Percentiles rank a stretch among this genome's conserved stretches.
phyloP scores from a whole-genome alignment of 2,888 invertebrate genomes.

The Odontothrips loti region DNA sequence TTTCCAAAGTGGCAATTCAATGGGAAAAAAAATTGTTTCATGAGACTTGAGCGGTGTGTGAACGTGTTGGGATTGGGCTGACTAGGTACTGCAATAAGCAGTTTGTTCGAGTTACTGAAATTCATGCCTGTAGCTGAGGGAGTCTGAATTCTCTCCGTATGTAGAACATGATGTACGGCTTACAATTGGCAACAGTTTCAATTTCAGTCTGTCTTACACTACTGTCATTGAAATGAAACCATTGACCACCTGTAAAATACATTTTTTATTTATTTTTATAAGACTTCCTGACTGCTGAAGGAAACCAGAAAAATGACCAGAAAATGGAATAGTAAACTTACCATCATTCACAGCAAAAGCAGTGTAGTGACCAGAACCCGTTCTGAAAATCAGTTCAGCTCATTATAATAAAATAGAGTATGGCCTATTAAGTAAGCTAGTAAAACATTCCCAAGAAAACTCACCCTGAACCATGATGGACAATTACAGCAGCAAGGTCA shows the following conservation, averaged over 20 bases:
- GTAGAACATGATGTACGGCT: constrained; percentile 82
- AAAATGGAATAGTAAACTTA: constrained; percentile 37
- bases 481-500: constrained; percentile 75
- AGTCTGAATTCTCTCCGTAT: constrained; percentile 61
- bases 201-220: constrained; percentile 66
- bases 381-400: constrained; percentile 52
- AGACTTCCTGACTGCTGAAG: background rate
- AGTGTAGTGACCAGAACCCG: constrained; percentile 80
- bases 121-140: constrained; percentile 39
- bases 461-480: constrained; percentile 76
- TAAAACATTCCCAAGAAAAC: constrained; percentile 36
- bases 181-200: constrained; percentile 66
- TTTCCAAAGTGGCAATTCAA: background rate
- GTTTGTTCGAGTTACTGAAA: background rate
- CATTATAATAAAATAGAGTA: constrained; percentile 17
- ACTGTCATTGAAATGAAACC: constrained; percentile 85
- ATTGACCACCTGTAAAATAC: constrained; percentile 53
- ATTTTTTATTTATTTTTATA: background rate
- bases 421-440: background rate
- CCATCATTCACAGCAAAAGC: constrained; percentile 73
- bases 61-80: constrained; percentile 23
- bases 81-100: background rate
- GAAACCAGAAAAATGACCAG: background rate
- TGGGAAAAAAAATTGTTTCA: background rate
- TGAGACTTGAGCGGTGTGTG: constrained; percentile 20